Evolutionary conservation across 2,797 vertebrate species (phyloP), one percentile per base, ranked within the genome.

Genomic region (Pampus argenteus): DNA sequence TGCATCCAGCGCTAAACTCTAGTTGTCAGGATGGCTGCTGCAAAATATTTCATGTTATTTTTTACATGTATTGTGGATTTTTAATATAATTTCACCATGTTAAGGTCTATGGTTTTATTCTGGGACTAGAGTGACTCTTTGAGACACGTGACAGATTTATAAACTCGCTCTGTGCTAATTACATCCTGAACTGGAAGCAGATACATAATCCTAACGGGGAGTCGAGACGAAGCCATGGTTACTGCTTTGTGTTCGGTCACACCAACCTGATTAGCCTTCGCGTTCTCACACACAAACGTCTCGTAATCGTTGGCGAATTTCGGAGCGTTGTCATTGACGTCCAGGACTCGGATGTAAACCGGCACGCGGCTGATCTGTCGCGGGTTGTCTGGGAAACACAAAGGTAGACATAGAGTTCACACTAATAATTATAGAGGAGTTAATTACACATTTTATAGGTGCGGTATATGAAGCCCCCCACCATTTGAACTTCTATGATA

Each of bases 241-340:
- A 69, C 79, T 0, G 68, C 67, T 62, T 52, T 40, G 22, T 47
- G 49, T 38, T 18, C 2, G 15, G 42, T 25, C 23, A 1, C 6
- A 79, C 87, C 77, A 45, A 99, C 97, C 97, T 99, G 97, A 85
- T 97, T 97, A 58, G 96, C 95, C 79, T 95, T 97, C 17, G 96
- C 95, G 34, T 97, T 97, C 93, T 99, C 97, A 54, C 97, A 99
- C 88, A 99, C 96, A 49, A 95, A 97, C 2, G 97, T 96, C 92
- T 99, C 97, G 0, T 99, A 98, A 82, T 95, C 93, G 89, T 94
- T 93, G 86, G 96, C 95, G 67, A 99, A 97, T 25, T 95, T 95
- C 0, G 97, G 97, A 22, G 97, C 95, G 0, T 99, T 98, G 93
- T 99, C 97, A 64, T 99, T 99, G 90, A 98, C 93, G 68, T 98